A percentile compares a stretch with the other conserved stretches of the same genome.
Conservation (phyloP, 64 coral and sea anemone species). For the Stichodactyla helianthus region DNA sequence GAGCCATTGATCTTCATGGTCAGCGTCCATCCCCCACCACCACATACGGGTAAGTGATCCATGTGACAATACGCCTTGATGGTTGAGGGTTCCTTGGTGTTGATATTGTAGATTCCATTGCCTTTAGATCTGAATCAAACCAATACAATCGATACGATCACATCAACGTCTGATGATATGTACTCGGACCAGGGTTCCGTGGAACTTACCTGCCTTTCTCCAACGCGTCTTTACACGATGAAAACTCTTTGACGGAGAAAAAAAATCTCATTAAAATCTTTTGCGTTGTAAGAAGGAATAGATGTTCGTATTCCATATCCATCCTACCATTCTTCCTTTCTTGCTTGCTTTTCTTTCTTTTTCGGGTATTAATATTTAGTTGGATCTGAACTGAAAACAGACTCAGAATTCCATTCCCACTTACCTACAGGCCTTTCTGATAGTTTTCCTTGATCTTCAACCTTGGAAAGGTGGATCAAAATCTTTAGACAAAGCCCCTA, state of each 20-base stretch:
- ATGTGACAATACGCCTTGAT: constrained; percentile 11
- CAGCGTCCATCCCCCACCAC: constrained; percentile 35
- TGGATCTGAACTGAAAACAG: background rate
- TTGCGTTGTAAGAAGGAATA: too few relatives aligned
- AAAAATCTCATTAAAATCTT: background rate
- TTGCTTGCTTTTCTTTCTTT: background rate
- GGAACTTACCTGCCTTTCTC: background rate
- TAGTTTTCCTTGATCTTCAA: background rate
- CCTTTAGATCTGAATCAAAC: constrained; percentile 10
- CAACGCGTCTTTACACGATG: constrained; percentile 4
- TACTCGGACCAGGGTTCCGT: background rate
- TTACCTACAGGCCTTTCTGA: background rate
- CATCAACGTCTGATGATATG: background rate
- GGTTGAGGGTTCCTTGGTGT: background rate
- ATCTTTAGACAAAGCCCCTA: too few relatives aligned
- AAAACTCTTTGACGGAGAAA: background rate
- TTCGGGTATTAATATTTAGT: background rate
- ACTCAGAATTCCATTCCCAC: background rate
- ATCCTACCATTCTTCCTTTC: background rate
- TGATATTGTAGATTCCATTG: constrained; percentile 15
- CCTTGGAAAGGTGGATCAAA: background rate
- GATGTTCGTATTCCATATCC: too few relatives aligned
- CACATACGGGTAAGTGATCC: background rate
- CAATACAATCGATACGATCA: constrained; percentile 1
- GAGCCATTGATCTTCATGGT: constrained; percentile 23